phyloP scores from a whole-genome alignment of 2,888 invertebrate genomes.

The Andrena praecox region DNA sequence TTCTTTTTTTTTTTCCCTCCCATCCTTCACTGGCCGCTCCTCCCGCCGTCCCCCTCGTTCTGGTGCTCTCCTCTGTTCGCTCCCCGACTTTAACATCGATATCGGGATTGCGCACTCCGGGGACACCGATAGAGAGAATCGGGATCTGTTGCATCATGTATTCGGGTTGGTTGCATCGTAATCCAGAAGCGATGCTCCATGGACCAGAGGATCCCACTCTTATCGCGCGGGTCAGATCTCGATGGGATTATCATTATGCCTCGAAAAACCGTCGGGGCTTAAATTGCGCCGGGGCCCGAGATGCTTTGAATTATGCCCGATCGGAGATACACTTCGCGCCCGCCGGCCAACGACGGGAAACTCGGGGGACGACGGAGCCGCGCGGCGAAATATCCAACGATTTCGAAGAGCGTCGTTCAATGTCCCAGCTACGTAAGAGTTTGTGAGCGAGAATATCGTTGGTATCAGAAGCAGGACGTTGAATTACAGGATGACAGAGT shows the following conservation, averaged over 20 bases:
- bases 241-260: constrained; percentile 24
- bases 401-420: too few species aligned
- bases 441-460: too few species aligned
- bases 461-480: too few species aligned
- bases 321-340: background rate
- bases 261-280: constrained; percentile 6
- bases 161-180: constrained; percentile 46
- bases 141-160: constrained; percentile 59
- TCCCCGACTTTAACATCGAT: constrained; percentile 38
- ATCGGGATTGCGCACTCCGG: constrained; percentile 39
- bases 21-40: constrained; percentile 21
- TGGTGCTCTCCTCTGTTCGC: background rate
- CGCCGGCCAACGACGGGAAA: background rate
- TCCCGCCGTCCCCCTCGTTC: background rate
- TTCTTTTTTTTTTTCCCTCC: constrained; percentile 43
- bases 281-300: background rate
- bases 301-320: constrained; percentile 4
- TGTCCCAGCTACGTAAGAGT: too few species aligned
- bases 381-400: background rate
- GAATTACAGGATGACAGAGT: too few species aligned
- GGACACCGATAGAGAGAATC: constrained; percentile 47
- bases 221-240: constrained; percentile 12
- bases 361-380: background rate
- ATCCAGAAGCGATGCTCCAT: constrained; percentile 43
- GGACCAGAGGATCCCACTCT: background rate